Base-by-base conservation (phyloP, 2,113 vertebrate genomes). In the Ceyx margarethae region DNA sequence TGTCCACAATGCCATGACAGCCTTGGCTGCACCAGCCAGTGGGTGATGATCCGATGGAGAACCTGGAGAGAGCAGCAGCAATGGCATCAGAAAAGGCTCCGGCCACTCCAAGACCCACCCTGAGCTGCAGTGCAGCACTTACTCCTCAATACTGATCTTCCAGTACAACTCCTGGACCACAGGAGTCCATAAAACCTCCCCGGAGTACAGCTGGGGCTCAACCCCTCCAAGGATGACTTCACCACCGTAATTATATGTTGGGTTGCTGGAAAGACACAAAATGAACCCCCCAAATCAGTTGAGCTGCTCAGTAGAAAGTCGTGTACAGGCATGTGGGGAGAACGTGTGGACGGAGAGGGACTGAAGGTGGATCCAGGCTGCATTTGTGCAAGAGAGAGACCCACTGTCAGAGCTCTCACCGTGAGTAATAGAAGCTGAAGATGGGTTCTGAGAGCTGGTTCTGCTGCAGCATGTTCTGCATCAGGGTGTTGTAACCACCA, bases 381-480 rank as follows among this genome's bases (percentile, higher is more conserved):
- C 2, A 16, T 10, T 58, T 15, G 0, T 23, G 76, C 15, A 6
- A 10, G 58, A 51, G 58, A 51, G 25, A 43, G 53, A 75, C 5
- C 37, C 4, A 2, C 51, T 11, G 28, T 7, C 50, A 23, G 28
- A 45, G 28, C 35, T 65, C 94, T 92, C 78, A 96, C 95, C 81
- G 66, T 7, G 86, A 95, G 86, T 87, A 97, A 22, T 94, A 98
- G 91, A 97, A 96, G 83, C 96, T 97, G 91, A 97, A 97, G 78
- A 96, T n/a, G 37, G 95, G 89, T 33, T 94, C 11, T 1, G 40
- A 12, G 15, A 98, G 95, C 91, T 96, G 96, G 10, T 31, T 45
- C 62, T 97, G 94, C 56, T 67, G 73, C 74, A 96, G 20, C 94
- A 97, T 64, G 42, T 84, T 85, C 68, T 97, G 65, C 91, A 95